Evolutionary conservation across 30 jellyfish, hydroid and myxozoan species (phyloP).

Genomic region (Aurelia aurita complex sp. Pacific): DNA sequence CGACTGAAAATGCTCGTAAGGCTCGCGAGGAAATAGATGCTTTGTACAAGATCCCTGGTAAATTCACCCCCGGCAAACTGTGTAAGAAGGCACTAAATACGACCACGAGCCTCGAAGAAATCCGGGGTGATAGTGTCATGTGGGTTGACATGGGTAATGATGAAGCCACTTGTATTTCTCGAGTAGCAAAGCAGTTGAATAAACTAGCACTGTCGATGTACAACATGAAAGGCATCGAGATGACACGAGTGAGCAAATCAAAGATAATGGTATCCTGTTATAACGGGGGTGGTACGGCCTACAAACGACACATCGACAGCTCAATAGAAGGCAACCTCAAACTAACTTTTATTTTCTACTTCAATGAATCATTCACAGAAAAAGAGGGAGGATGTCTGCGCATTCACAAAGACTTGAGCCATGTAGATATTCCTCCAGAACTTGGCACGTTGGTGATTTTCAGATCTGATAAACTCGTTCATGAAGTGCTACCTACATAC

Average conservation of each 20-base stretch:
- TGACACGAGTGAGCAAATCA: slow-evolving; percentile 47
- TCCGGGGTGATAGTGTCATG: slow-evolving; percentile 58
- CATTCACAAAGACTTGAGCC: slow-evolving; percentile 8
- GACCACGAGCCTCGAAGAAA: slow-evolving; percentile 9
- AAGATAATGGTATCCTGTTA: slow-evolving; percentile 62
- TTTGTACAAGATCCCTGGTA: slow-evolving; percentile 18
- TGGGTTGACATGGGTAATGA: slow-evolving; percentile 42
- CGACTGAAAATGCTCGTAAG: slow-evolving; percentile 15
- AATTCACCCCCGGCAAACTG: slow-evolving; percentile 48
- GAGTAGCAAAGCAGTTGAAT: slow-evolving; percentile 50
- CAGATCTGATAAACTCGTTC: slow-evolving; percentile 46
- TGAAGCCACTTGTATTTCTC: slow-evolving; percentile 12
- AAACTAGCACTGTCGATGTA: slow-evolving; percentile 47
- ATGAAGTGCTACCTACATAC: slow-evolving; percentile 48
- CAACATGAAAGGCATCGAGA: slow-evolving; percentile 13
- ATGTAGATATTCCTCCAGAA: slow-evolving; percentile 45
- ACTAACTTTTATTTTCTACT: slow-evolving; percentile 32
- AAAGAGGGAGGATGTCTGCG: slow-evolving; percentile 65
- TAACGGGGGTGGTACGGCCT: slow-evolving; percentile 46
- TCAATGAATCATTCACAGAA: slow-evolving; percentile 12
- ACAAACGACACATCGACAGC: slow-evolving; percentile 62
- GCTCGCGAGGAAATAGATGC: slow-evolving; percentile 16
- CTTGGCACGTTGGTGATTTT: slow-evolving; percentile 47
- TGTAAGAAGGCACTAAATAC: slow-evolving; percentile 27
- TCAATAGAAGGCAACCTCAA: slow-evolving; percentile 41